These are phyloP conservation scores for Grammomys surdaster DNA, from an alignment of 2,113 vertebrate species.

Conservation along the genomic window DNA sequence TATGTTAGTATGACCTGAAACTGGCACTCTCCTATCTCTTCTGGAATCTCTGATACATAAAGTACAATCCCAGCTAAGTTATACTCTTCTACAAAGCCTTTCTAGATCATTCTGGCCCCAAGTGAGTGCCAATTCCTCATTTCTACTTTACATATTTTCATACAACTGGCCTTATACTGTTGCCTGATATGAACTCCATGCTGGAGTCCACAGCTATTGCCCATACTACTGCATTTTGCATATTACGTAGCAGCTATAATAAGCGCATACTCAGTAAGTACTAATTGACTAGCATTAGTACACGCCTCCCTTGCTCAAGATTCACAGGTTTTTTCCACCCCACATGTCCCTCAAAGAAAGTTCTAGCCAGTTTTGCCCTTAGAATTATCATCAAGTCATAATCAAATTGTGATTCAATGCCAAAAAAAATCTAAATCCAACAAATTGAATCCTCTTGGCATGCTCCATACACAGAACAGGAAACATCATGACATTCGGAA, in stretches of 20 bases:
- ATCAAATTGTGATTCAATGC: conserved; percentile 64
- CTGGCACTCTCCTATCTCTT: not conserved
- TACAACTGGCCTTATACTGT: not conserved
- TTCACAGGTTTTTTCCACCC: not conserved
- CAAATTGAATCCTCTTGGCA: conserved; percentile 63
- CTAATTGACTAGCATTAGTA: not conserved
- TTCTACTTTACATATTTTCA: conserved; percentile 1
- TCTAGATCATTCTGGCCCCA: not conserved
- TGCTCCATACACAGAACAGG: conserved; percentile 66
- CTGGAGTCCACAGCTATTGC: not conserved
- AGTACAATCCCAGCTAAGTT: not conserved
- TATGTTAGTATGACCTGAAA: not conserved
- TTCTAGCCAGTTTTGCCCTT: conserved; percentile 53
- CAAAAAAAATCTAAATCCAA: conserved; percentile 67
- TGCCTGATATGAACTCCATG: not conserved
- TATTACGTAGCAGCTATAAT: not conserved
- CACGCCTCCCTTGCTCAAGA: conserved; percentile 42
- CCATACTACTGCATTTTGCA: conserved; percentile 3
- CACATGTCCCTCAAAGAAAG: conserved; percentile 60
- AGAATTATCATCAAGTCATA: conserved; percentile 66
- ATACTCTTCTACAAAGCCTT: not conserved
- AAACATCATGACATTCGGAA: conserved; percentile 77
- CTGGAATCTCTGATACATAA: not conserved
- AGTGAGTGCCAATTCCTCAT: not conserved
- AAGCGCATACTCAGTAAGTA: conserved; percentile 1